Base-by-base conservation (phyloP, 2,888 invertebrate genomes). In the Anthrax anthrax region DNA sequence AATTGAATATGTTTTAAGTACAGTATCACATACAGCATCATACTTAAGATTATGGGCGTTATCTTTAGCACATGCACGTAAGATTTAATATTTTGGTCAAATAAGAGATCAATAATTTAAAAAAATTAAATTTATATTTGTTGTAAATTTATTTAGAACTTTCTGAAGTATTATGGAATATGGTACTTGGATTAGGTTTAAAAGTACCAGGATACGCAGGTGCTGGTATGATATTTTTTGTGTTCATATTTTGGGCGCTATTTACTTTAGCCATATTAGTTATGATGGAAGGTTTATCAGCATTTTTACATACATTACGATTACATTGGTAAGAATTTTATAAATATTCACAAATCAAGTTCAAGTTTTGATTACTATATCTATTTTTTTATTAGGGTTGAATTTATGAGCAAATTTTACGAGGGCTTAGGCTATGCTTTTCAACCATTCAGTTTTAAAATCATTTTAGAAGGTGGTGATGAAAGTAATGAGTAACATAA, bases 281-380 rank as follows among this genome's bases (percentile, higher is more conserved):
- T 53, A 77, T 97, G 60, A 99, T 99, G 92, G 98, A 99, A 73
- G 98, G 98, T 5, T 76, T 98, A 14, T 97, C 96, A 13, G 98
- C 98, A 38, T 98, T 99, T 75, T 74, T 98, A 56, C 98, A 98
- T 67, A 96, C 97, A 1, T 77, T 98, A 57, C 90, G 98, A 75
- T 77, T 96, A 61, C 96, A 96, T 71, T 96, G 96, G 95, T 91
- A 66, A 66, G 10, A 32, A 32, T 32, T 32, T 5, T 4, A 32
- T 12, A 36, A 36, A 36, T 36, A 2, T 36, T n/a, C 12, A n/a
- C n/a, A n/a, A n/a, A n/a, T n/a, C n/a, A n/a, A n/a, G n/a, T n/a
- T n/a, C n/a, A n/a, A n/a, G n/a, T 16, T 36, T 12, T 12, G 3
- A 29, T 29, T 10, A 3, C 6, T 32, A 12, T 12, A 32, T 32